Evolutionary conservation across 2,888 invertebrate genomes (phyloP).

Genomic region (Amiota mariae): DNA sequence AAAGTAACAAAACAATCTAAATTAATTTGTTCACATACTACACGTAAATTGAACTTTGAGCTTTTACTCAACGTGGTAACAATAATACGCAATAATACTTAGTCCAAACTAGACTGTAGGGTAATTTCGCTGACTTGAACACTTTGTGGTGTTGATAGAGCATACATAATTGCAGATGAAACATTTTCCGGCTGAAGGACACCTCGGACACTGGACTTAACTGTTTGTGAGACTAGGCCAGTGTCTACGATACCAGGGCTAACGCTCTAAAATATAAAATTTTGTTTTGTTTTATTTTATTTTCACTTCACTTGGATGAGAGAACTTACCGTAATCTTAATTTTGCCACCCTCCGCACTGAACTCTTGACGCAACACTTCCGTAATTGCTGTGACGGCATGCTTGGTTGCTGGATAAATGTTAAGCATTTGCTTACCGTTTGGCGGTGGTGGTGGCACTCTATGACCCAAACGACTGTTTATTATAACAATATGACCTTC

Average conservation of each 20-base stretch:
- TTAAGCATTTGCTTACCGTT: constrained; percentile 40
- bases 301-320: background rate
- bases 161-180: constrained; percentile 36
- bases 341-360: constrained; percentile 50
- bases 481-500: constrained; percentile 72
- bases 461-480: constrained; percentile 49
- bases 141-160: constrained; percentile 38
- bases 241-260: background rate
- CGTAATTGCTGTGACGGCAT: constrained; percentile 61
- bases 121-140: constrained; percentile 38
- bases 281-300: too few relatives aligned
- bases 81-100: background rate
- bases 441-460: constrained; percentile 22
- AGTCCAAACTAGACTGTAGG: constrained; percentile 33
- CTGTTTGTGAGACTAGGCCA: background rate
- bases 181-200: constrained; percentile 17
- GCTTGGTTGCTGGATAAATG: constrained; percentile 61
- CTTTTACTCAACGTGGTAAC: too few relatives aligned
- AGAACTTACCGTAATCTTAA: constrained; percentile 62
- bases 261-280: background rate
- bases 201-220: background rate
- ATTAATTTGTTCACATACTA: too few relatives aligned
- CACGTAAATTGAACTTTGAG: too few relatives aligned
- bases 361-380: constrained; percentile 64
- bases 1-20: background rate